phyloP scores from a whole-genome alignment of 2,113 vertebrate species.

The Muntiacus muntjak region DNA sequence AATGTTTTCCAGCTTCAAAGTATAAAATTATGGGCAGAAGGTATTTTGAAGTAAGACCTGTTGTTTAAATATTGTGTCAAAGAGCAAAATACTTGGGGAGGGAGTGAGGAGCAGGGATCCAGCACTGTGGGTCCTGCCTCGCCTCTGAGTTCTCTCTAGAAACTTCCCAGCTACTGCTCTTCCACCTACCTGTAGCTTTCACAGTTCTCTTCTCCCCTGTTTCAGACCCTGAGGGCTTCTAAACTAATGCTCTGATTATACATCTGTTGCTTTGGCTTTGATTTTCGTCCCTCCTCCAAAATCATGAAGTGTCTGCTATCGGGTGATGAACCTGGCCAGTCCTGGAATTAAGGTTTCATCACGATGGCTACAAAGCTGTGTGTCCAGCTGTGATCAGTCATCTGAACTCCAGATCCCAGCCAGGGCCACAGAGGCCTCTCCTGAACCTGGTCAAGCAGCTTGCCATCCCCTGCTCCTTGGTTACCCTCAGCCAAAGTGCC shows the following conservation, averaged over 20 bases:
- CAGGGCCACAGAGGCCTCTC: neutral
- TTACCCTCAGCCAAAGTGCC: neutral
- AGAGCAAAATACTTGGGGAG: fast-evolving
- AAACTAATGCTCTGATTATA: neutral
- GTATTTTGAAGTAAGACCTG: neutral
- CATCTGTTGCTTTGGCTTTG: fast-evolving
- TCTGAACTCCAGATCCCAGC: neutral
- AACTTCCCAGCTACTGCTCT: neutral
- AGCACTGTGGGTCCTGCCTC: fast-evolving
- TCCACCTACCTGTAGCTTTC: fast-evolving
- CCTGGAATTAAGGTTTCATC: neutral
- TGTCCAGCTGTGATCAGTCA: neutral
- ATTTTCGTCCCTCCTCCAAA: neutral
- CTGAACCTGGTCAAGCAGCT: neutral
- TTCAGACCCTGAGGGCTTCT: too few relatives aligned
- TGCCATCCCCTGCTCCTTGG: neutral
- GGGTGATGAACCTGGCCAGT: neutral
- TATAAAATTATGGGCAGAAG: neutral
- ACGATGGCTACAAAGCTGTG: neutral
- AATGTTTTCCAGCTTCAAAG: neutral
- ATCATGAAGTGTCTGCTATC: neutral
- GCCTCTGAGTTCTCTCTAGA: neutral
- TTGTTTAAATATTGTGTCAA: neutral
- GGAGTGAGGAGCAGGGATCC: too few relatives aligned
- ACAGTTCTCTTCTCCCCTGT: fast-evolving